Conservation (phyloP, 2,113 vertebrate genomes). For the Seriola dumerili region DNA sequence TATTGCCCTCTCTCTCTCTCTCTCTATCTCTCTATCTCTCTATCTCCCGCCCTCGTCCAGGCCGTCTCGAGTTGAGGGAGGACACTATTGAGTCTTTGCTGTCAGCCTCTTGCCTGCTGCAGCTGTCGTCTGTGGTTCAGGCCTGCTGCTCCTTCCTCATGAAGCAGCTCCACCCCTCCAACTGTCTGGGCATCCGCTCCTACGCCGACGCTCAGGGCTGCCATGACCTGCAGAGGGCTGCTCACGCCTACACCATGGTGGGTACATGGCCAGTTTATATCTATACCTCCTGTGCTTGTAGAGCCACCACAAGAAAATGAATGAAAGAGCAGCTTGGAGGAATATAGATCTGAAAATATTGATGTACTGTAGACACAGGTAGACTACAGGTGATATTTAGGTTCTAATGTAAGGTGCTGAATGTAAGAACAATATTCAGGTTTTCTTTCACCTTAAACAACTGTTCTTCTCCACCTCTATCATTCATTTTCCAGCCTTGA, state of each 20-base stretch:
- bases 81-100: constrained; percentile 97
- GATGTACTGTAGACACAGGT: neutral
- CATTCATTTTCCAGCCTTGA: constrained; percentile 20
- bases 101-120: constrained; percentile 95
- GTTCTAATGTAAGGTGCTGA: neutral
- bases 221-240: constrained; percentile 94
- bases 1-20: neutral
- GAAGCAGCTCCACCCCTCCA: constrained; percentile 98
- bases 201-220: constrained; percentile 98
- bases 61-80: constrained; percentile 95
- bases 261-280: constrained; percentile 46
- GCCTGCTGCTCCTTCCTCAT: constrained; percentile 97
- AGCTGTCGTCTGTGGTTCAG: constrained; percentile 96
- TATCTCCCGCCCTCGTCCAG: constrained; percentile 74
- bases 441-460: constrained; percentile 8
- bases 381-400: neutral
- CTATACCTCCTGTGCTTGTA: neutral
- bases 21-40: neutral
- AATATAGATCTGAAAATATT: neutral
- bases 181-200: constrained; percentile 97
- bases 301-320: constrained; percentile 4
- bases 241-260: constrained; percentile 98
- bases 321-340: neutral
- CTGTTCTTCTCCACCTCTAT: neutral
- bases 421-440: neutral